phyloP scores from a whole-genome alignment of 1,140 invertebrate species.

The Listronotus bonariensis region DNA sequence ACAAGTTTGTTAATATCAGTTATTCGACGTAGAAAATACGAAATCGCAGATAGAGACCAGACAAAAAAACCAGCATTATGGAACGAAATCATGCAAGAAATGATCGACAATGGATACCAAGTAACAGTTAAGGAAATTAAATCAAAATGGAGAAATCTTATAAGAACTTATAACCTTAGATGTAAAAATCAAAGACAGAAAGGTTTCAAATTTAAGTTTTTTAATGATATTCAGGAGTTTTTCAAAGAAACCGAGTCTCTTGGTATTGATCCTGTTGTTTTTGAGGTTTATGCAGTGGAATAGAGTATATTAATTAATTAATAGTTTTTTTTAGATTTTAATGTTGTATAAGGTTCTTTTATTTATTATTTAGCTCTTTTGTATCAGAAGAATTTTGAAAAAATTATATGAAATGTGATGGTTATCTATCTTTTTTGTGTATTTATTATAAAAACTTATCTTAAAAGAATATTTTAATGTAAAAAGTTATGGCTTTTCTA shows the following conservation, averaged over 20 bases:
- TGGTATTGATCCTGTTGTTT: slow-evolving; percentile 31
- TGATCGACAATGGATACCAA: slow-evolving; percentile 26
- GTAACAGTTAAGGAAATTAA: slow-evolving; percentile 31
- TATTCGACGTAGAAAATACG: slow-evolving; percentile 25
- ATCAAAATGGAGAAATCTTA: slow-evolving; percentile 32
- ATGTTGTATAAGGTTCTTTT: too few relatives aligned
- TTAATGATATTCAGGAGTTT: slow-evolving; percentile 32
- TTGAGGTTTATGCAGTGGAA: slow-evolving; percentile 22
- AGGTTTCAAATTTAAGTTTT: slow-evolving; percentile 38
- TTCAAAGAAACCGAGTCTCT: slow-evolving; percentile 28
- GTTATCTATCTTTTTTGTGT: too few relatives aligned
- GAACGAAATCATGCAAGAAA: slow-evolving; percentile 31
- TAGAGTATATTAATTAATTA: background rate
- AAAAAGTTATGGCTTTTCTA: too few relatives aligned
- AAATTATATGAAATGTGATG: too few relatives aligned
- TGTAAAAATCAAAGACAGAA: slow-evolving; percentile 34
- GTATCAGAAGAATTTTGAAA: too few relatives aligned
- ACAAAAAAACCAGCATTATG: slow-evolving; percentile 30
- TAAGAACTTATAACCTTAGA: slow-evolving; percentile 32
- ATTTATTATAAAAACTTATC: too few relatives aligned
- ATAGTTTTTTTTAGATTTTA: too few relatives aligned
- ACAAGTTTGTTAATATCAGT: slow-evolving; percentile 31
- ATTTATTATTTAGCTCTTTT: too few relatives aligned
- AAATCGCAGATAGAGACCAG: slow-evolving; percentile 31
- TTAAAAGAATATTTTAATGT: too few relatives aligned